These are phyloP conservation scores for Synanthedon myopaeformis DNA, from an alignment of 2,888 invertebrate species.

Conservation along the genomic window DNA sequence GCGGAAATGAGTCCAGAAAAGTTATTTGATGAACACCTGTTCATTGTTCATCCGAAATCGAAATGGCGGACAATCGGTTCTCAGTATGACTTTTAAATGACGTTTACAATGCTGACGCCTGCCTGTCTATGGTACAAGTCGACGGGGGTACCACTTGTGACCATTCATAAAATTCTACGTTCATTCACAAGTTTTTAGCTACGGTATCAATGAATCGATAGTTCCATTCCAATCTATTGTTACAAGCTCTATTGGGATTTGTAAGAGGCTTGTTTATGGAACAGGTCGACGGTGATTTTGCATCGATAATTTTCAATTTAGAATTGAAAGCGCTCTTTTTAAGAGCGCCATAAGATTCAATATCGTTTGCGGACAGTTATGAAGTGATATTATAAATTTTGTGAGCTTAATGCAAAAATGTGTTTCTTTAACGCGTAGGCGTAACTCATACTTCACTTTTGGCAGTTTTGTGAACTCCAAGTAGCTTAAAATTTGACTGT, in stretches of 20 bases:
- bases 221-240: conserved; percentile 24
- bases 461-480: not conserved
- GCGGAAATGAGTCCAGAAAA: conserved; percentile 55
- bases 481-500: not conserved
- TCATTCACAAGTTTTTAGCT: conserved; percentile 40
- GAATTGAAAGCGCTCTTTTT: not conserved
- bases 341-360: not conserved
- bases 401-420: not conserved
- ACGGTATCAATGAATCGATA: conserved; percentile 25
- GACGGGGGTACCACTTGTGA: conserved; percentile 36
- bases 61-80: conserved; percentile 16
- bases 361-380: not conserved
- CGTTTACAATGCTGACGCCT: conserved; percentile 37
- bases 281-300: conserved; percentile 19
- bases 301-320: not conserved
- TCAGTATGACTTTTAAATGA: conserved; percentile 37
- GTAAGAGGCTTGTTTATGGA: conserved; percentile 22
- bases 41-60: conserved; percentile 4
- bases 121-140: conserved; percentile 24
- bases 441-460: conserved; percentile 1
- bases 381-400: not conserved
- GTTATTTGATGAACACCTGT: conserved; percentile 58
- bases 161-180: conserved; percentile 39
- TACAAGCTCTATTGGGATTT: conserved; percentile 14
- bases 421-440: not conserved